Percentiles rank a stretch among this genome's conserved stretches.
phyloP scores from a whole-genome alignment of 2,113 vertebrate genomes.

The Panthera leo region DNA sequence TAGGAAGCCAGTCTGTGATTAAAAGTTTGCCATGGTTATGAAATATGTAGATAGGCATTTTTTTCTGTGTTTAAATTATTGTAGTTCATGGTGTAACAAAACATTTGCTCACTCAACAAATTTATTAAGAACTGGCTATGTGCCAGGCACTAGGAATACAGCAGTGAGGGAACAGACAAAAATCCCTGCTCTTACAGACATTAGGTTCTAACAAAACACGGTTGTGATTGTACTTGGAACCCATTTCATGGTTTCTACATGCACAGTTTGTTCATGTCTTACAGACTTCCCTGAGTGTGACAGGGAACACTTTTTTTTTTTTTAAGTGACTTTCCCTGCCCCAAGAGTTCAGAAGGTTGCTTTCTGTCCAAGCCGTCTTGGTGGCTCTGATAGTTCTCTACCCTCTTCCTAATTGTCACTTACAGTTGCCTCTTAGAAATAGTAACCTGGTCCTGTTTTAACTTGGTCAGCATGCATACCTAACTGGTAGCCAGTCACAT shows the following conservation, averaged over 20 bases:
- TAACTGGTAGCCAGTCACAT: background rate
- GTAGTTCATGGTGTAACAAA: background rate
- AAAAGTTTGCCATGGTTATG: background rate
- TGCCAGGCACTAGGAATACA: background rate
- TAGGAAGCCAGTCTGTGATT: background rate
- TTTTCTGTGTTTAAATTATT: conserved; percentile 11
- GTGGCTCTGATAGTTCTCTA: background rate
- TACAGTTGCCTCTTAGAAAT: background rate
- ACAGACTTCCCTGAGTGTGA: background rate
- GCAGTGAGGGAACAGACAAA: background rate
- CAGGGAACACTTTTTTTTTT: background rate
- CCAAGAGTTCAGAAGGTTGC: background rate
- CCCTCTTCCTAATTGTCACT: background rate
- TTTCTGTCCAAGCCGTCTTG: background rate
- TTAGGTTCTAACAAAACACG: background rate
- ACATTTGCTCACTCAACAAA: background rate
- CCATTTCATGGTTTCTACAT: background rate
- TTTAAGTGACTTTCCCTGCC: background rate
- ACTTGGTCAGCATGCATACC: background rate
- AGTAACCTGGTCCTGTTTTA: background rate
- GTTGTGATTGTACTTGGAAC: background rate
- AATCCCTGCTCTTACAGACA: background rate
- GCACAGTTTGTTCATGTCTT: background rate
- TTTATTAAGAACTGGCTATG: background rate
- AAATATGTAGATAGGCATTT: background rate